Percentiles rank a stretch among this genome's conserved stretches.
Evolutionary conservation across 2,113 vertebrate species (phyloP).

Genomic region (Aepyceros melampus): DNA sequence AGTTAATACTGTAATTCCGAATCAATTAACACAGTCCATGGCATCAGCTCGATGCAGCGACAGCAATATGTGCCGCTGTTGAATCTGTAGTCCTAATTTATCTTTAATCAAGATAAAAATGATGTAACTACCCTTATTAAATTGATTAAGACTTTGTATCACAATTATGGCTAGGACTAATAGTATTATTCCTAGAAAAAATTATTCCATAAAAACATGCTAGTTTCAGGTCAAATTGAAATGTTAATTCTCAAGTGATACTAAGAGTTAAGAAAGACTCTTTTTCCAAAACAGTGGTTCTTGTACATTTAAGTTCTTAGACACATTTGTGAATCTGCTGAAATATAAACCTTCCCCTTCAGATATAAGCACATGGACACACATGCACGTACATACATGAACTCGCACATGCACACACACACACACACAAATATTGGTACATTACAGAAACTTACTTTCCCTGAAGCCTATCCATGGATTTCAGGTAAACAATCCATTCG

Average conservation of each 20-base stretch:
- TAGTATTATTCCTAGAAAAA: not conserved
- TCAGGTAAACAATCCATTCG: not conserved
- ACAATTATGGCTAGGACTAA: not conserved
- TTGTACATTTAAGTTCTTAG: not conserved
- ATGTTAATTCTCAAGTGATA: not conserved
- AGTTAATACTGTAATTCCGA: not conserved
- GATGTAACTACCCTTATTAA: not conserved
- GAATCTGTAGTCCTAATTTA: not conserved
- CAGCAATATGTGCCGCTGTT: not conserved
- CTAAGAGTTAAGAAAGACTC: not conserved
- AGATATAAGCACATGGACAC: accelerated
- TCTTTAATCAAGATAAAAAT: not conserved
- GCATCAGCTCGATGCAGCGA: not conserved
- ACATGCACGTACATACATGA: not conserved
- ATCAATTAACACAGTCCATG: not conserved
- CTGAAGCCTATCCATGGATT: not conserved
- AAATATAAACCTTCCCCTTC: not conserved
- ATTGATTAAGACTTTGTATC: not conserved
- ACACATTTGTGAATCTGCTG: not conserved
- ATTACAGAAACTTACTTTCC: not conserved
- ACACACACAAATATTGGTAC: not conserved
- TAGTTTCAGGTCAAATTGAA: not conserved
- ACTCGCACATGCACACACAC: not conserved
- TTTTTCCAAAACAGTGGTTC: not conserved
- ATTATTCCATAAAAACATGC: not conserved